Evolutionary conservation across 1,140 invertebrate species (phyloP).

Genomic region (Panonychus citri): DNA sequence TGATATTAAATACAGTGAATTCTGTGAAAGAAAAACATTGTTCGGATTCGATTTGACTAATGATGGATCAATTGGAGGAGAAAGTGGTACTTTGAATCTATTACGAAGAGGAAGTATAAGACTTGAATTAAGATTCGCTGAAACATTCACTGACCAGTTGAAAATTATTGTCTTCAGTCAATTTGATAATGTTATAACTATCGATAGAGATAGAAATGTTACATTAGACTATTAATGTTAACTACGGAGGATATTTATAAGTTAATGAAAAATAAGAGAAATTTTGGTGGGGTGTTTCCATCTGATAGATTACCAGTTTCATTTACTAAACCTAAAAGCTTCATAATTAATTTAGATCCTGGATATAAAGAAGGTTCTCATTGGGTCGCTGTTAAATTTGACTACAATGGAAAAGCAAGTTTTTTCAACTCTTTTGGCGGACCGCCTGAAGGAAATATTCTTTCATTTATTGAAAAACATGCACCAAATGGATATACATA

Average conservation of each 20-base stretch:
- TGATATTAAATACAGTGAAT: background rate
- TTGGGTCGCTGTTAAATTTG: background rate
- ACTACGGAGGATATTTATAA: background rate
- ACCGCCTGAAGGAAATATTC: background rate
- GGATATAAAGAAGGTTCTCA: background rate
- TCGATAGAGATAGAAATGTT: background rate
- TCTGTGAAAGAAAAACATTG: background rate
- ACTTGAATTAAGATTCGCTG: background rate
- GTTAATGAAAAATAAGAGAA: background rate
- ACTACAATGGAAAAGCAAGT: background rate
- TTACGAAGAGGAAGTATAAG: background rate
- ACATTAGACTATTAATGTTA: background rate
- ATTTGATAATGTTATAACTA: background rate
- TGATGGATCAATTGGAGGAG: background rate
- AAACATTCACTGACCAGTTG: background rate
- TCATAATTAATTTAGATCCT: background rate
- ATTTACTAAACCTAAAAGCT: background rate
- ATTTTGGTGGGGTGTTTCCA: background rate
- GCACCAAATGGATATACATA: background rate
- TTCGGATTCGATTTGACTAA: background rate
- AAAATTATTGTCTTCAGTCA: background rate
- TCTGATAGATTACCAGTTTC: background rate
- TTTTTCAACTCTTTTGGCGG: background rate
- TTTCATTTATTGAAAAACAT: background rate
- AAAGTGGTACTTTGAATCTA: background rate